A percentile compares a stretch with the other conserved stretches of the same genome.
phyloP scores from a whole-genome alignment of 1,140 invertebrate species.

The Eurosta solidaginis region DNA sequence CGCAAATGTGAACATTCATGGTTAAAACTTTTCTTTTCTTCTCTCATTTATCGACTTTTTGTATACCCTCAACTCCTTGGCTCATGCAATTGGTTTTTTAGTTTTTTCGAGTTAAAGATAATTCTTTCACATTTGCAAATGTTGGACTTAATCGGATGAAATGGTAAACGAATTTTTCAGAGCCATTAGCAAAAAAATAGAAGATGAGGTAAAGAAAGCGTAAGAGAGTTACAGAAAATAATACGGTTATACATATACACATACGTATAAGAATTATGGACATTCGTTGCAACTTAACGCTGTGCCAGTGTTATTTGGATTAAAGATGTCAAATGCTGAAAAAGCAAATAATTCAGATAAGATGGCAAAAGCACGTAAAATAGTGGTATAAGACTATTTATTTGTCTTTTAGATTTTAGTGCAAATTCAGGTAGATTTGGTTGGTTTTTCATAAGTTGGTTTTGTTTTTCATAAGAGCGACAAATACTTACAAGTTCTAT shows the following conservation, averaged over 20 bases:
- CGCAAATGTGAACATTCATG: constrained; percentile 13
- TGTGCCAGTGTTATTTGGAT: neutral
- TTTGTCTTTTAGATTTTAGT: neutral
- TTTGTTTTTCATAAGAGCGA: too few species aligned
- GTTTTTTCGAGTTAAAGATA: neutral
- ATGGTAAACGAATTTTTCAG: constrained; percentile 24
- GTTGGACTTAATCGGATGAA: constrained; percentile 24
- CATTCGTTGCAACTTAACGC: neutral
- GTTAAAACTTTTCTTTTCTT: neutral
- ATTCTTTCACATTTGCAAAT: constrained; percentile 10
- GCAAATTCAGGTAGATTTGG: neutral
- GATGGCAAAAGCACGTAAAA: too few species aligned
- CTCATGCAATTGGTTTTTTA: neutral
- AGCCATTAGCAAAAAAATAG: constrained; percentile 23
- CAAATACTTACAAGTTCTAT: neutral
- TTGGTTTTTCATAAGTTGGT: too few species aligned
- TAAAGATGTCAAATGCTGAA: constrained; percentile 6
- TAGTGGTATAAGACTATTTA: neutral
- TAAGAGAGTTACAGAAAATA: too few species aligned
- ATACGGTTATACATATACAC: too few species aligned
- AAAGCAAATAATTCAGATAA: neutral
- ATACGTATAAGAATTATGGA: neutral
- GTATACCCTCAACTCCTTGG: neutral
- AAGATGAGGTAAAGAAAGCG: too few species aligned
- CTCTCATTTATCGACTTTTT: neutral